phyloP scores from a whole-genome alignment of 2,797 vertebrate genomes.

The Serranus cabrilla region DNA sequence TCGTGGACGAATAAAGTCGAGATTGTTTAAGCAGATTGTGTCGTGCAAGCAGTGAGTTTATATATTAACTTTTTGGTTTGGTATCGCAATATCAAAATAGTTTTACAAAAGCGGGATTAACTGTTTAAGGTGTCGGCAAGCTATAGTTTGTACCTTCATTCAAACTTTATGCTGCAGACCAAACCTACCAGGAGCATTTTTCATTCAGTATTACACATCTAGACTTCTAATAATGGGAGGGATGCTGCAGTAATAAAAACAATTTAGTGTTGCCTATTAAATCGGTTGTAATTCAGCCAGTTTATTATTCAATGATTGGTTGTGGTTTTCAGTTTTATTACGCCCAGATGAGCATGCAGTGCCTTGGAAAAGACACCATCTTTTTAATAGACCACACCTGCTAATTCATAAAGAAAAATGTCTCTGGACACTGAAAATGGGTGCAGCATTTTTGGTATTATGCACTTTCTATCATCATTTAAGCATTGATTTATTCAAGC shows the following conservation, averaged over 20 bases:
- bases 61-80: too few species aligned
- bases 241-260: background rate
- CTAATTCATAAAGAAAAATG: background rate
- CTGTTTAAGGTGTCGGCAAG: background rate
- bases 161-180: background rate
- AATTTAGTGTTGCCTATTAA: background rate
- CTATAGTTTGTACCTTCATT: background rate
- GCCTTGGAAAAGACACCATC: background rate
- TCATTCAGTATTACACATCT: background rate
- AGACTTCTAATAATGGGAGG: background rate
- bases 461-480: background rate
- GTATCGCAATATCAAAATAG: too few species aligned
- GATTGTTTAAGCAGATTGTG: background rate
- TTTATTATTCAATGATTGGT: background rate
- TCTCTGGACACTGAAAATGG: background rate
- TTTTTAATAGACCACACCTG: background rate
- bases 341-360: background rate
- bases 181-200: background rate
- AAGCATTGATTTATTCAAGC: background rate
- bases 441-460: background rate
- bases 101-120: conserved; percentile 25
- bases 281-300: background rate
- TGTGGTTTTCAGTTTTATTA: background rate
- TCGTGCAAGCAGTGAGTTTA: conserved; percentile 3
- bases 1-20: background rate